These are phyloP conservation scores for Aplocera efformata DNA, from an alignment of 2,888 invertebrate genomes.

Conservation along the genomic window DNA sequence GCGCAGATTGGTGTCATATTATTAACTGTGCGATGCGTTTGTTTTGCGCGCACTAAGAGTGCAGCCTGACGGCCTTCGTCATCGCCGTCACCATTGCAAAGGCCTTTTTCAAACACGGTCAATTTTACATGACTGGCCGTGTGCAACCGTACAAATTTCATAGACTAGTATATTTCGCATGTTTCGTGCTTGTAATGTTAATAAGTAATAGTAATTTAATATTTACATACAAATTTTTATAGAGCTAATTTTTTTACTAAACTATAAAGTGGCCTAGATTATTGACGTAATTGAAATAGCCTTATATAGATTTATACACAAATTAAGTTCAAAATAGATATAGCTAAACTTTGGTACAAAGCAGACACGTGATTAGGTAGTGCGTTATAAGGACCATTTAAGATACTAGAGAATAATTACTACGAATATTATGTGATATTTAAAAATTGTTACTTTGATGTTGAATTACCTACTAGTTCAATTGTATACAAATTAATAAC, in stretches of 20 bases:
- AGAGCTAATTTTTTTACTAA: constrained; percentile 1
- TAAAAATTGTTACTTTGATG: constrained; percentile 69
- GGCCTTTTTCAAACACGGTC: constrained; percentile 1
- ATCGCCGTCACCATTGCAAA: too few relatives aligned
- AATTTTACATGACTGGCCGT: constrained; percentile 19
- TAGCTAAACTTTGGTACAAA: constrained; percentile 15
- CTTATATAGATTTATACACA: constrained; percentile 12
- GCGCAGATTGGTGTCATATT: too few relatives aligned
- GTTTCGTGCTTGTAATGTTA: constrained; percentile 12
- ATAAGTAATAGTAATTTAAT: constrained; percentile 5
- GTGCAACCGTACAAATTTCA: neutral
- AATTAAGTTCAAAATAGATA: constrained; percentile 1
- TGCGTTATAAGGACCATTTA: constrained; percentile 64
- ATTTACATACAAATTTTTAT: constrained; percentile 9
- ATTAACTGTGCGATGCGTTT: too few relatives aligned
- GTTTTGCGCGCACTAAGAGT: neutral
- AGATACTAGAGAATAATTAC: constrained; percentile 57
- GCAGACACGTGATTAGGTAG: constrained; percentile 55
- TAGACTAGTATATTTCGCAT: constrained; percentile 8
- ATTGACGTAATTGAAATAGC: constrained; percentile 14
- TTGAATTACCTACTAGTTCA: constrained; percentile 66
- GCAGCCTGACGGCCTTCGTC: neutral
- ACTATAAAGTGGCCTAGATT: constrained; percentile 20
- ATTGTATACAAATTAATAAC: constrained; percentile 60
- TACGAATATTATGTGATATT: constrained; percentile 78